Evolutionary conservation across 2,113 vertebrate species (phyloP).

Genomic region (Chunga burmeisteri): DNA sequence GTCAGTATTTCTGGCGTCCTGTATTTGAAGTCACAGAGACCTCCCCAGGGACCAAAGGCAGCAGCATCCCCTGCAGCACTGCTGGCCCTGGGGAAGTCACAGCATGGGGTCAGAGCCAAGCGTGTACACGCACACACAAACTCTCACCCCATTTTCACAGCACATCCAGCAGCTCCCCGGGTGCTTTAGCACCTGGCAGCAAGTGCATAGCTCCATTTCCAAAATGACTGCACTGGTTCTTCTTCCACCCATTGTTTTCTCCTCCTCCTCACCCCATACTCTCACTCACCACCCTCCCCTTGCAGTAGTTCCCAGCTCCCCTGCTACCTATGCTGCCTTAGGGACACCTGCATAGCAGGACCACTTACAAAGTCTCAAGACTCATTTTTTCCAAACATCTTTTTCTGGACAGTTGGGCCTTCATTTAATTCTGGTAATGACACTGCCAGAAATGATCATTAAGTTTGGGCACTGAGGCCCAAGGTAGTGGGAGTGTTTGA

Average conservation of each 20-base stretch:
- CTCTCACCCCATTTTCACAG: not conserved
- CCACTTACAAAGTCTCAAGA: not conserved
- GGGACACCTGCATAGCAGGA: not conserved
- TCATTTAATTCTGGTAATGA: slow-evolving; percentile 2
- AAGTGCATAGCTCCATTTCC: not conserved
- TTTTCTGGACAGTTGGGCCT: not conserved
- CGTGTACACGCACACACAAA: not conserved
- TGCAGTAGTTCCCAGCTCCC: not conserved
- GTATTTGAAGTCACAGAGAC: not conserved
- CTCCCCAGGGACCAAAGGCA: not conserved
- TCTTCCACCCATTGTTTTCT: not conserved
- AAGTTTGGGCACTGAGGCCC: not conserved
- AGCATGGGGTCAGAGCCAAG: not conserved
- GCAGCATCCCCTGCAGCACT: not conserved
- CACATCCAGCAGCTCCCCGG: not conserved
- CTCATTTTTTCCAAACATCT: not conserved
- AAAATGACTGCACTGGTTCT: not conserved
- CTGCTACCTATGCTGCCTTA: not conserved
- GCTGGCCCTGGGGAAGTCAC: not conserved
- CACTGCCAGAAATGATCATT: slow-evolving; percentile 9
- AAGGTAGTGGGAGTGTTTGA: not conserved
- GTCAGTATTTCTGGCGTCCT: not conserved
- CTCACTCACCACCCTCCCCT: not conserved
- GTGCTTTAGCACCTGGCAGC: not conserved
- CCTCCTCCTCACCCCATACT: not conserved